Evolutionary conservation across 2,113 vertebrate genomes (phyloP).

Genomic region (Rhinogobius similis): DNA sequence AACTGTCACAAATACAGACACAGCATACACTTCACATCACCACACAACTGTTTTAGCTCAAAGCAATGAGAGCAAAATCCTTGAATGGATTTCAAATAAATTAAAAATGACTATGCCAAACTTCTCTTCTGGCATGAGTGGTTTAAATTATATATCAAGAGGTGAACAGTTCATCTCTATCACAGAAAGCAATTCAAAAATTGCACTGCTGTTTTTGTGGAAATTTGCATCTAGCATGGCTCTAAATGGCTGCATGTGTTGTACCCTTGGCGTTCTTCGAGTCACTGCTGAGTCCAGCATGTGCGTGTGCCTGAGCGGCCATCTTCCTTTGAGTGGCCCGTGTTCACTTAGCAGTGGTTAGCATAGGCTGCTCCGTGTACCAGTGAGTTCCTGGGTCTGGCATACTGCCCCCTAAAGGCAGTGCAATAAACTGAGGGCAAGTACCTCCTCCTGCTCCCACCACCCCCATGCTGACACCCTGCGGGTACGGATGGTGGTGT

Average conservation of each 20-base stretch:
- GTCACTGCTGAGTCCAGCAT: constrained; percentile 43
- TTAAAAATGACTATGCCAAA: constrained; percentile 2
- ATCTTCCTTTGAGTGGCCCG: constrained; percentile 10
- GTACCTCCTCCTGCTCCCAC: constrained; percentile 58
- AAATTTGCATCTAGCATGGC: constrained; percentile 43
- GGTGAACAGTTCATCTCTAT: neutral
- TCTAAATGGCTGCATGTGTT: constrained; percentile 45
- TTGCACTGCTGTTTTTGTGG: constrained; percentile 24
- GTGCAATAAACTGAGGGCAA: constrained; percentile 77
- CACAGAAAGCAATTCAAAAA: constrained; percentile 3
- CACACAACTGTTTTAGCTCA: constrained; percentile 17
- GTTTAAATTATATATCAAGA: neutral
- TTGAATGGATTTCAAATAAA: constrained; percentile 18
- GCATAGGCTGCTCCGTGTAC: constrained; percentile 79
- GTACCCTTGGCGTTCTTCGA: constrained; percentile 44
- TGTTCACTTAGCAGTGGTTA: constrained; percentile 71
- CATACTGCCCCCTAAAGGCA: constrained; percentile 75
- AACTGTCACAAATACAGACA: constrained; percentile 37
- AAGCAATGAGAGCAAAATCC: constrained; percentile 26
- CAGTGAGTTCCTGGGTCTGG: constrained; percentile 80
- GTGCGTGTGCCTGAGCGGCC: constrained; percentile 57
- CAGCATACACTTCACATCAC: constrained; percentile 35
- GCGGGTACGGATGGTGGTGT: constrained; percentile 75
- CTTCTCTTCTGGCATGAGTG: neutral
- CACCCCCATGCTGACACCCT: constrained; percentile 76